Evolutionary conservation across 2,888 invertebrate genomes (phyloP).

Genomic region (Lithophane semibrunnea): DNA sequence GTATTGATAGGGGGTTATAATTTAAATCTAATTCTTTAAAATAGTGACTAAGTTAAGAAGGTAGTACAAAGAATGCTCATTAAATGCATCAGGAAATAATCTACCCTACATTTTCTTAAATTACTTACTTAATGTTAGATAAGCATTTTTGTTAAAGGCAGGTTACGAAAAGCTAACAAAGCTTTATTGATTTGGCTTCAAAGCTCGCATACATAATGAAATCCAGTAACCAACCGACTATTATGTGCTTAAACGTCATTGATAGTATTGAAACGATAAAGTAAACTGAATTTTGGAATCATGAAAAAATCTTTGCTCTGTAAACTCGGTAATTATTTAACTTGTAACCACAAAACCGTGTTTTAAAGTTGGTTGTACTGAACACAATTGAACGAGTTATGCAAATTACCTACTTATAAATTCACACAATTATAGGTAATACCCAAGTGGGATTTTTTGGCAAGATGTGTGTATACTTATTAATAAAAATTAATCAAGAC

Average conservation of each 20-base stretch:
- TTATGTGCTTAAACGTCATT: background rate
- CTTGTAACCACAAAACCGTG: background rate
- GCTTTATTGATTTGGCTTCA: constrained; percentile 42
- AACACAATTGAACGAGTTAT: constrained; percentile 17
- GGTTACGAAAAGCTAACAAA: constrained; percentile 33
- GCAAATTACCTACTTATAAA: background rate
- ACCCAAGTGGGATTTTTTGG: background rate
- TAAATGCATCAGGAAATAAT: background rate
- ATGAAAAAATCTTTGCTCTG: background rate
- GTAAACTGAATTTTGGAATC: background rate
- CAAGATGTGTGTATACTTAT: background rate
- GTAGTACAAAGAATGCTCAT: background rate
- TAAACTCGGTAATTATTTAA: background rate
- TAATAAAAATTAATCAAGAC: constrained; percentile 1
- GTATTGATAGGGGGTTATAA: background rate
- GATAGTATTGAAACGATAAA: background rate
- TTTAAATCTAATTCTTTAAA: background rate
- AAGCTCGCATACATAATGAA: constrained; percentile 33
- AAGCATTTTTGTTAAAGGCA: constrained; percentile 39
- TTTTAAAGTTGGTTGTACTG: background rate
- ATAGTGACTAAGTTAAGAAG: background rate
- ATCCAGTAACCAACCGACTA: background rate
- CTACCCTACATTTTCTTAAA: background rate
- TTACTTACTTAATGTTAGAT: constrained; percentile 17
- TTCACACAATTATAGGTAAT: constrained; percentile 10